phyloP scores from a whole-genome alignment of 92 coral and sea anemone species.

The Epizoanthus rinbou region DNA sequence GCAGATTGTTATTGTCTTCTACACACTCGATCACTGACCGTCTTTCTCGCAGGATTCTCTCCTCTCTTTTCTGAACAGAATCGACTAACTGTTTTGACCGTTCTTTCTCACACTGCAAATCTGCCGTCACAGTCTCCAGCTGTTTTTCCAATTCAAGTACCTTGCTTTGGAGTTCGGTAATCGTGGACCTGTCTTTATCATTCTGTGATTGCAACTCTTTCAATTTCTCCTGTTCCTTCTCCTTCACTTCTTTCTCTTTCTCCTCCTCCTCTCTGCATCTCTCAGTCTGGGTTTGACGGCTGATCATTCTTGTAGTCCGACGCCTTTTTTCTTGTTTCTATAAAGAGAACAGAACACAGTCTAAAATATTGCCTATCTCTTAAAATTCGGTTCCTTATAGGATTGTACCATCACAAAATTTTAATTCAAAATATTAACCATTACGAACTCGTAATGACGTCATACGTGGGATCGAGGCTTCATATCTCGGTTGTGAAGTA shows the following conservation, averaged over 20 bases:
- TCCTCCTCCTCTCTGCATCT: not conserved
- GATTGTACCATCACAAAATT: too few relatives aligned
- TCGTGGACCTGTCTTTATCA: conserved; percentile 53
- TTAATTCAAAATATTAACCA: too few relatives aligned
- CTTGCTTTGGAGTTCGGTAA: conserved; percentile 68
- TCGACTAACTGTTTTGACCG: conserved; percentile 62
- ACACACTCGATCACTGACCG: conserved; percentile 16
- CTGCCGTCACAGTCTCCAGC: conserved; percentile 62
- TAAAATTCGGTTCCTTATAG: too few relatives aligned
- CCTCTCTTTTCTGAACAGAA: conserved; percentile 51
- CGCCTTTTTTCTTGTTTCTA: conserved; percentile 22
- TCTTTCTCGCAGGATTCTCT: conserved; percentile 39
- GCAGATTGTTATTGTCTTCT: conserved; percentile 34
- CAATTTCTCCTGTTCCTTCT: conserved; percentile 5
- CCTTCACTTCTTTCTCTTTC: not conserved
- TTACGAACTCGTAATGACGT: too few relatives aligned
- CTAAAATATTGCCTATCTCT: too few relatives aligned
- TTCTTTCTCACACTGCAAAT: conserved; percentile 71
- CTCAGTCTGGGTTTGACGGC: conserved; percentile 29
- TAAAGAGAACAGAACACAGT: not conserved
- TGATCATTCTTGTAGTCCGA: not conserved
- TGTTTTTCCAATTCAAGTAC: conserved; percentile 67
- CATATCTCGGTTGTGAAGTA: conserved; percentile 35
- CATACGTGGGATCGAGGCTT: conserved; percentile 17
- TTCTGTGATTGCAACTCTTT: conserved; percentile 27